phyloP scores from a whole-genome alignment of 2,113 vertebrate species.

The Hystrix cristata region DNA sequence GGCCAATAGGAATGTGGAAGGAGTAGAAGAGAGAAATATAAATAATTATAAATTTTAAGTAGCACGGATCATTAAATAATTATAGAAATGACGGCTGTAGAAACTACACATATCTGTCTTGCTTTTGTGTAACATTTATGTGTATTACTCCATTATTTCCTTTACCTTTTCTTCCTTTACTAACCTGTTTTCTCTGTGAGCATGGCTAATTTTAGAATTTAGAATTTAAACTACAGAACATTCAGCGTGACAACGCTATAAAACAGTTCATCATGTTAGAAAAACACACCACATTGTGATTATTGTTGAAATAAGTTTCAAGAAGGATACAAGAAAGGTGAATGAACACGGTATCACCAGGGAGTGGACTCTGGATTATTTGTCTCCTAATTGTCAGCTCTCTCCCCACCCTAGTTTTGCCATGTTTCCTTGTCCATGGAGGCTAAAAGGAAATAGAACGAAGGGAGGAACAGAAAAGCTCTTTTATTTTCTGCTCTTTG shows the following conservation, averaged over 20 bases:
- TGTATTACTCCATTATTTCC: background rate
- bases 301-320: background rate
- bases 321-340: background rate
- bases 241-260: background rate
- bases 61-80: background rate
- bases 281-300: background rate
- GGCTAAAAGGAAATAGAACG: background rate
- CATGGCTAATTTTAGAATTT: background rate
- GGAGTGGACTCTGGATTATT: background rate
- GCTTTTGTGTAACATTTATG: background rate
- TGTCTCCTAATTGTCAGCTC: background rate
- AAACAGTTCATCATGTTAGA: background rate
- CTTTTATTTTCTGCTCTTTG: background rate
- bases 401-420: background rate
- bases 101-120: background rate
- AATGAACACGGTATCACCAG: background rate
- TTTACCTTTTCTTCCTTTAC: background rate
- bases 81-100: background rate
- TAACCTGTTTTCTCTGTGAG: background rate
- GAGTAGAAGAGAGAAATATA: background rate
- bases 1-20: background rate
- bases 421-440: background rate
- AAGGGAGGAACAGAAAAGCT: background rate
- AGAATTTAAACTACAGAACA: background rate
- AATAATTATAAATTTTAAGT: background rate